Conservation (phyloP, 2,113 vertebrate species). For the Tragelaphus buxtoni region DNA sequence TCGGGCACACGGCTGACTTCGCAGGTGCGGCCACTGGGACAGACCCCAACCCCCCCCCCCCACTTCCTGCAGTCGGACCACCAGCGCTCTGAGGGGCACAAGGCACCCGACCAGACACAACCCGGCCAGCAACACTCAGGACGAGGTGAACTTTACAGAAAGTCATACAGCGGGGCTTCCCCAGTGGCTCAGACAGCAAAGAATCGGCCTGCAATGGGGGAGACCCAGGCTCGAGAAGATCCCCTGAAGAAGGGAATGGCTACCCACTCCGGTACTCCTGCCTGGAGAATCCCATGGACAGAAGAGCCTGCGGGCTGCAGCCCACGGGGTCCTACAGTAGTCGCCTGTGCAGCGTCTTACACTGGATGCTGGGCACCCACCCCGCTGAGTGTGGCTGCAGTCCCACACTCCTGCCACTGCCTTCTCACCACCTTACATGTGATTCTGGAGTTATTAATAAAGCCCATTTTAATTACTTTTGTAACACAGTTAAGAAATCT, state of each 20-base stretch:
- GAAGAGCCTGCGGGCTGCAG: background rate
- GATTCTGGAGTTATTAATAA: background rate
- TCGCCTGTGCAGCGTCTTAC: background rate
- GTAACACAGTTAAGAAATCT: background rate
- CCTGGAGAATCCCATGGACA: background rate
- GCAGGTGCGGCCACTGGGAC: background rate
- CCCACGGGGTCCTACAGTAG: fast-evolving
- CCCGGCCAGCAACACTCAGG: fast-evolving
- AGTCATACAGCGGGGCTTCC: background rate
- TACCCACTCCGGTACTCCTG: background rate
- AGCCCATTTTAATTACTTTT: background rate
- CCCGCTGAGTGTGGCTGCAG: background rate
- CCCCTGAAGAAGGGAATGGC: background rate
- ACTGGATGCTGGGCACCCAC: fast-evolving
- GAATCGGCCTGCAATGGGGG: background rate
- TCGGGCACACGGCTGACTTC: fast-evolving
- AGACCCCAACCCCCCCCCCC: background rate
- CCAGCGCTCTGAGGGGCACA: background rate
- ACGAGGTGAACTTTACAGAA: background rate
- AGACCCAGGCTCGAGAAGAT: background rate
- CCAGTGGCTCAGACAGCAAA: background rate
- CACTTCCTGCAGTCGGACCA: background rate
- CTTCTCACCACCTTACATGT: too few relatives aligned
- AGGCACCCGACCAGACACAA: background rate
- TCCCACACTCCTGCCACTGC: background rate